Evolutionary conservation across 2,888 invertebrate species (phyloP), one percentile per base, ranked within the genome.

Genomic region (Clepsis dumicolana): DNA sequence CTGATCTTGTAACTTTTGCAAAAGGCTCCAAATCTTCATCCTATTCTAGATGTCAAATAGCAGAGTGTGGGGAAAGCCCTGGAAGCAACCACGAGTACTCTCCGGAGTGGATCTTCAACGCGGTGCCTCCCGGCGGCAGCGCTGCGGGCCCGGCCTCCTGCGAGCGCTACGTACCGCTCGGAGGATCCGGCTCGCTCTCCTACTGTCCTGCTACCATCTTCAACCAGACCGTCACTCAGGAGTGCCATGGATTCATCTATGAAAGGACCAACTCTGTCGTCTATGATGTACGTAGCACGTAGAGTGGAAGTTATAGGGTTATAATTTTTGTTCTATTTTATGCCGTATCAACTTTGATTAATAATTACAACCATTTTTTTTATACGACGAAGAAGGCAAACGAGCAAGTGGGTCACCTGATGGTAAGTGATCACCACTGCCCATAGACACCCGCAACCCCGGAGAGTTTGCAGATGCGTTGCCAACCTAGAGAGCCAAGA

Each of bases 61-160:
- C 91, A 1, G 94, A 94, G 78, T 95, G 95, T 74, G 94, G 85
- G 0, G 90, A 89, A 65, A 74, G 88, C n/a, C 73, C 80, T 10
- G 75, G 74, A 14, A 83, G 85, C 41, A 75, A 82, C 12, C 76
- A 85, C 7, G 67, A 75, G 0, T 91, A 87, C 72, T 78, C 84
- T 1, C 87, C 90, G 0, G 73, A 79, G 0, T 95, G 95, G 94
- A 71, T 94, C 2, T 72, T 83, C 12, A 76, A 86, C 53, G 94
- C 94, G 0, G 85, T 92, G 4, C 94, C 94, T 0, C 80, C 82
- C 0, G 71, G 74, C 32, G 73, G 64, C 3, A 27, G 41, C 2
- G 72, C 75, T 1, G 4, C 21, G 10, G 87, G 87, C 2, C 80
- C 90, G 71, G 86, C 86, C 16, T 92, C 91, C 65, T 95, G 95